Conservation (phyloP, 2,797 vertebrate species). For the Periophthalmus magnuspinnatus region DNA sequence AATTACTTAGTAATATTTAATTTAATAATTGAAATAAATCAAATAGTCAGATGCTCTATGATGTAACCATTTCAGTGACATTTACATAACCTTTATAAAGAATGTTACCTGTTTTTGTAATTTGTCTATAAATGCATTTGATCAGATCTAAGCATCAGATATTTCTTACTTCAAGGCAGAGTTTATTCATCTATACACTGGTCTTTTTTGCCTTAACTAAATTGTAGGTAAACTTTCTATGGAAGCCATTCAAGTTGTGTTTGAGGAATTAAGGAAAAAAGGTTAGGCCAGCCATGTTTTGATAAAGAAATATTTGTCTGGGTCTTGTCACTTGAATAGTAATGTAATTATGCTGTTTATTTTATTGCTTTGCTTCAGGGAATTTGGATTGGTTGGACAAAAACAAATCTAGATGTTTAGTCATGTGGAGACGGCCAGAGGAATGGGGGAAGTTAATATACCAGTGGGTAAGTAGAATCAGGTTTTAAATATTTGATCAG, state of each 20-base stretch:
- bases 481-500: neutral
- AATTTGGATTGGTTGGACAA: conserved; percentile 98
- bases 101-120: conserved; percentile 3
- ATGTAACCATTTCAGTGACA: neutral
- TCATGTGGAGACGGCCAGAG: conserved; percentile 97
- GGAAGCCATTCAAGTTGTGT: conserved; percentile 93
- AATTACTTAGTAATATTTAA: neutral
- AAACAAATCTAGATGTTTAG: conserved; percentile 93
- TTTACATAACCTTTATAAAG: neutral
- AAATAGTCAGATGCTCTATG: neutral
- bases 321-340: neutral
- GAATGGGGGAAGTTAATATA: conserved; percentile 98
- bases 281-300: conserved; percentile 68
- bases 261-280: conserved; percentile 97
- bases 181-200: neutral
- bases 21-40: neutral
- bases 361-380: conserved; percentile 72
- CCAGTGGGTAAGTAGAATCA: conserved; percentile 88
- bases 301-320: neutral
- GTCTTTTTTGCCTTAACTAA: conserved; percentile 73
- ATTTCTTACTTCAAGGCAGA: neutral
- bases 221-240: conserved; percentile 87
- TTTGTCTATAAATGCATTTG: conserved; percentile 5
- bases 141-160: neutral
- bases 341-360: neutral